Percentiles rank a stretch among this genome's conserved stretches.
Conservation (phyloP, 2,888 invertebrate genomes). For the Anoncus sp. region DNA sequence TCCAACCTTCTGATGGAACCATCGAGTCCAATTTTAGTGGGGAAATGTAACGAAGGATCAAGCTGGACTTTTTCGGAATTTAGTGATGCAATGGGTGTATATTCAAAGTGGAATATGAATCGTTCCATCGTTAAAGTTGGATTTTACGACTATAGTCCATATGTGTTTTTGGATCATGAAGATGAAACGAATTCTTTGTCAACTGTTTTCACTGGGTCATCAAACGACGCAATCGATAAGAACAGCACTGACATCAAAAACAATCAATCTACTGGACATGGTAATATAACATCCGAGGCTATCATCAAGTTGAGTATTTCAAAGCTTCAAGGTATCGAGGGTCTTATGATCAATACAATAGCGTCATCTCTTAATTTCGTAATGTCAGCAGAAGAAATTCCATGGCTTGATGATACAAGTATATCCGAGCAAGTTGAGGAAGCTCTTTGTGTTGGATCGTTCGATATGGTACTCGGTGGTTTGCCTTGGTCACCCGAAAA, state of each 20-base stretch:
- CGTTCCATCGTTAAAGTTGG: conserved; percentile 62
- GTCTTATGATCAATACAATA: conserved; percentile 46
- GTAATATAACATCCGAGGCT: neutral
- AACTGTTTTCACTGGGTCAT: neutral
- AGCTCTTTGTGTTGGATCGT: conserved; percentile 32
- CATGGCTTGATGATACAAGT: conserved; percentile 55
- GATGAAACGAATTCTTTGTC: neutral
- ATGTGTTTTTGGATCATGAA: conserved; percentile 20
- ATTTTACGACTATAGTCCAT: conserved; percentile 68
- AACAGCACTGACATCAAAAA: conserved; percentile 6
- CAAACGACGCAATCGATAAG: neutral
- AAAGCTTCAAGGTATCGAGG: conserved; percentile 61
- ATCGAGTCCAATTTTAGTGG: conserved; percentile 63
- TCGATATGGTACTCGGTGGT: conserved; percentile 72
- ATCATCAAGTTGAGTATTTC: neutral
- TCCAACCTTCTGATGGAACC: conserved; percentile 57
- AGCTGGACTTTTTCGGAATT: conserved; percentile 36
- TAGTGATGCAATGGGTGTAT: conserved; percentile 11
- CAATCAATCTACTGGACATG: neutral
- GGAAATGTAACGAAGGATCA: conserved; percentile 56
- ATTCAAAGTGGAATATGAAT: conserved; percentile 58
- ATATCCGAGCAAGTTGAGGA: conserved; percentile 40
- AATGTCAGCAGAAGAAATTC: conserved; percentile 25
- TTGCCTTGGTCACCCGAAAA: conserved; percentile 57
- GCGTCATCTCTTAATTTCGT: conserved; percentile 48